A percentile compares a stretch with the other conserved stretches of the same genome.
Evolutionary conservation across 2,797 vertebrate genomes (phyloP).

Genomic region (Galago senegalensis): DNA sequence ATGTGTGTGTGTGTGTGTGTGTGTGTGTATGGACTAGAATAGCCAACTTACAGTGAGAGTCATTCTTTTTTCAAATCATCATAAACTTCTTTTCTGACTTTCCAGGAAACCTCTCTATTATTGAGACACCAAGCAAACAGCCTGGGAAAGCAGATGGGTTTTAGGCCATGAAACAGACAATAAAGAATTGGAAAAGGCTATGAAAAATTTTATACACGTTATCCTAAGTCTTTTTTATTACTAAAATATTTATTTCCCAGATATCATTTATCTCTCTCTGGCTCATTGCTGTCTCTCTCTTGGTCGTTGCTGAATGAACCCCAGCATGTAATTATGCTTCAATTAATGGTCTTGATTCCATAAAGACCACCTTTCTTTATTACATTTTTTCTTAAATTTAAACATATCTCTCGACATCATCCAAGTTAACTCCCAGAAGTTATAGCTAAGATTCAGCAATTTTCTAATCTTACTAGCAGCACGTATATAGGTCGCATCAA

Average conservation of each 20-base stretch:
- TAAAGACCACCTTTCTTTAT: neutral
- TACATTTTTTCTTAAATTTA: neutral
- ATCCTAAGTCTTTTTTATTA: neutral
- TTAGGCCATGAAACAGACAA: constrained; percentile 9
- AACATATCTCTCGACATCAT: neutral
- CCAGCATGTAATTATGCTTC: neutral
- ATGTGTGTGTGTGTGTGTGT: too few relatives aligned
- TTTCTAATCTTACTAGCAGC: constrained; percentile 6
- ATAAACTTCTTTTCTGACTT: constrained; percentile 31
- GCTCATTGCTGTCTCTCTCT: neutral
- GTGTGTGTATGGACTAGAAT: neutral
- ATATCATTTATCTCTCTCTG: neutral
- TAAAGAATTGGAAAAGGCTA: neutral
- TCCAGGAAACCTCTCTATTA: constrained; percentile 1
- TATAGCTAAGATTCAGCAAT: neutral
- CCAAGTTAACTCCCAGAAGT: neutral
- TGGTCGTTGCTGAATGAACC: neutral
- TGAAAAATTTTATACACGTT: neutral
- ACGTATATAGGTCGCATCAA: neutral
- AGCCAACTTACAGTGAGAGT: neutral
- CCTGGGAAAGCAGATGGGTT: neutral
- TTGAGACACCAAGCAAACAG: neutral
- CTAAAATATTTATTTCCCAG: constrained; percentile 20
- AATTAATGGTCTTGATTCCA: constrained; percentile 7
- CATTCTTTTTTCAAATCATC: constrained; percentile 22